Base-by-base conservation (phyloP, 1,140 invertebrate species). In the Anoplolepis gracilipes region DNA sequence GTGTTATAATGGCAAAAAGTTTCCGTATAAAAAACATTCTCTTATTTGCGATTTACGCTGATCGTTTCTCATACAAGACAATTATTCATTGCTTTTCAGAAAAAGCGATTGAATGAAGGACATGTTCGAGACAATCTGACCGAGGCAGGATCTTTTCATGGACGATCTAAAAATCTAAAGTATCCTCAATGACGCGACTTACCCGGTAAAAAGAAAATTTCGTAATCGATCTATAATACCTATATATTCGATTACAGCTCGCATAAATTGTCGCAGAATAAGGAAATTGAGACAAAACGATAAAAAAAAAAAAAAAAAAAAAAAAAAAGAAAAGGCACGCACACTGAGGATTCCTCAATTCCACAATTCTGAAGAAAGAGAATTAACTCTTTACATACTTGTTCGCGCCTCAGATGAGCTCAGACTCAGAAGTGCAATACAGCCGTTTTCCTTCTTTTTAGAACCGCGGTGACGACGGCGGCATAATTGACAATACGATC, bases 401-500 rank as follows among this genome's bases (percentile, higher is more conserved):
- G 36, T 55, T 73, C 36, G 78, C 25, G 67, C 36, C 1, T 59
- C 36, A 2, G 36, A 36, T 16, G 46, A 79, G 39, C 65, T 72
- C n/a, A 22, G 13, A 10, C 49, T 33, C 42, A 42, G 53, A 70
- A 13, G 49, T 57, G 28, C 39, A 30, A 84, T 30, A 30, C 88
- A 67, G 49, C 57, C 57, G 46, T 53, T 53, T 22, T 62, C 5
- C 62, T 59, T 36, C 67, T 42, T n/a, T 84, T 82, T 75, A 89
- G 86, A n/a, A 64, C 61, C 39, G 75, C 72, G 53, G 13, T 25
- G 77, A 82, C 88, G 84, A 75, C 65, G 59, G 22, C 19, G 78
- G 82, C 88, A 87, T 84, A 84, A 89, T 90, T 77, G 78, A 61
- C 70, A 59, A 75, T 61, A 76, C 67, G 82, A 65, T 78, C 72